Base-by-base conservation (phyloP, 2,113 vertebrate species). In the Spheniscus mendiculus region DNA sequence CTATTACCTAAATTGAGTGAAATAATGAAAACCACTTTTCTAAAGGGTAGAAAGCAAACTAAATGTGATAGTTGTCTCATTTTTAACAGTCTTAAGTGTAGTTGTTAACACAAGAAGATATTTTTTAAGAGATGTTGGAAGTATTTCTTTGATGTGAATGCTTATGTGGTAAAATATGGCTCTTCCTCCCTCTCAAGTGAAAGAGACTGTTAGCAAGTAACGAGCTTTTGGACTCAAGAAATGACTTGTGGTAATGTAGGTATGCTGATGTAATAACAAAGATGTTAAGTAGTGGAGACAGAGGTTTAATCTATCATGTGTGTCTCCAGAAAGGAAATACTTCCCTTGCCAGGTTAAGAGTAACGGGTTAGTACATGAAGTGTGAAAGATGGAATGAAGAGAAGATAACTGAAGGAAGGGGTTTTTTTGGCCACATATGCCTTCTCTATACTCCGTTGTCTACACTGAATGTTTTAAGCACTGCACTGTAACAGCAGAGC, bases 301-400 rank as follows among this genome's bases (percentile, higher is more conserved):
- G 77, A 92, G 61, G 65, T 91, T 94, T 93, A 91, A 94, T 94
- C 70, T 82, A 15, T 93, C 87, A 76, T 34, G 21, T 55, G n/a
- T 92, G 59, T 90, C 77, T 92, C 65, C 69, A 89, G 89, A 81
- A 94, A 92, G 97, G 92, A 97, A 95, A 84, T 84, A 56, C 25
- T 84, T 96, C 18, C 53, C 70, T 93, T 91, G 73, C 89, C 65
- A 58, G 40, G 36, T 84, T 95, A 69, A 69, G 86, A 91, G 52
- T 63, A 89, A 82, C 0, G 3, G 22, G 49, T 72, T 96, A 66
- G 78, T 73, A 22, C 50, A 80, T 83, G 93, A 85, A 79, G 70
- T 89, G 59, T 83, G 93, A 88, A 91, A 83, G 82, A 85, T 20
- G 19, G 76, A 95, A 81, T 63, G 47, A 93, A 73, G 79, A 96